phyloP scores from a whole-genome alignment of 1,140 invertebrate species.

The Ceratosolen solmsi region DNA sequence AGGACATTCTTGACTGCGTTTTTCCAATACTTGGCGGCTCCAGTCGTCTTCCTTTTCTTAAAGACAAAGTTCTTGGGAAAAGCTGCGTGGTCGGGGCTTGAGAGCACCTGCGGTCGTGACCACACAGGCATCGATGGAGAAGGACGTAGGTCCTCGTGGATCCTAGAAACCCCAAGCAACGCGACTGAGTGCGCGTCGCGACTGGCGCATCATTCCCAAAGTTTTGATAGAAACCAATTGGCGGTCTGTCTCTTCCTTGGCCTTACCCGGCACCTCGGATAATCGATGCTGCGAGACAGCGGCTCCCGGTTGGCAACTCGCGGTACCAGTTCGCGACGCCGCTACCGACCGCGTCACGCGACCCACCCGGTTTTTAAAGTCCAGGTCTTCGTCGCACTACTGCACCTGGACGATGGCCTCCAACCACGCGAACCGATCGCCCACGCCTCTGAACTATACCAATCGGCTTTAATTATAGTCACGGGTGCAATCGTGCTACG shows the following conservation, averaged over 20 bases:
- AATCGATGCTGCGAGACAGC: not conserved
- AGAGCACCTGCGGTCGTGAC: not conserved
- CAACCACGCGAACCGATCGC: slow-evolving; percentile 32
- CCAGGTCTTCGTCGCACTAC: slow-evolving; percentile 7
- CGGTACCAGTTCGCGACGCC: slow-evolving; percentile 71
- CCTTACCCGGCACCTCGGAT: not conserved
- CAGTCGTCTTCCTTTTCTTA: slow-evolving; percentile 74
- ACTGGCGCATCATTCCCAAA: not conserved
- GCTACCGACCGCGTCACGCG: slow-evolving; percentile 64
- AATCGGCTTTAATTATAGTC: too few species aligned
- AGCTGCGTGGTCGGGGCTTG: slow-evolving; percentile 44
- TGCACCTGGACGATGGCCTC: slow-evolving; percentile 13
- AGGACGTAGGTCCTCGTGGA: not conserved
- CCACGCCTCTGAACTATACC: not conserved
- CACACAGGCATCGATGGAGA: not conserved
- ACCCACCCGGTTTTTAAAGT: slow-evolving; percentile 43
- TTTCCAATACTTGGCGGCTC: slow-evolving; percentile 68
- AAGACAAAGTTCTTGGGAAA: slow-evolving; percentile 72
- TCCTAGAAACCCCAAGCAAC: not conserved
- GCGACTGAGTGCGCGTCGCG: not conserved
- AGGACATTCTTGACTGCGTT: slow-evolving; percentile 44
- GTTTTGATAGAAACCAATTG: not conserved
- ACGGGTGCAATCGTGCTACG: too few species aligned
- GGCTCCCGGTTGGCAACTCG: not conserved
- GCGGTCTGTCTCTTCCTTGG: not conserved